Base-by-base conservation (phyloP, 2,797 vertebrate genomes). In the Enteromius viviparus region DNA sequence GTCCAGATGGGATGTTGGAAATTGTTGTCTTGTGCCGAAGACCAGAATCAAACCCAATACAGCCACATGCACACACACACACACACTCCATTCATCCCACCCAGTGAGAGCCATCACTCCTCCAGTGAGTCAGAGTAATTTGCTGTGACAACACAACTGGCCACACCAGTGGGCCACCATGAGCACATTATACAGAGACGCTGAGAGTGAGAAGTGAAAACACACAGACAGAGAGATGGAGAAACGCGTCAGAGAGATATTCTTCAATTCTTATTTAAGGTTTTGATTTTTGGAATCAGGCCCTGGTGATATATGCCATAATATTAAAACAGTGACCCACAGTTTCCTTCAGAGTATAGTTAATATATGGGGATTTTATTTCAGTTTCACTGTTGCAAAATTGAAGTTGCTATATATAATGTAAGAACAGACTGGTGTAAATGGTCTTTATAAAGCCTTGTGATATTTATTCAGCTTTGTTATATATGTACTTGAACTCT, bases 101-200 rank as follows among this genome's bases (percentile, higher is more conserved):
- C 85, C 89, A 91, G 86, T 85, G 83, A 84, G 85, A 88, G 85
- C 89, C 90, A 86, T 90, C 92, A 90, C 85, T 92, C 85, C 88
- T 90, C 90, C 83, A 89, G 83, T 87, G 71, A 88, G 90, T 91
- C 92, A 90, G 83, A 87, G 88, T 94, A 93, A 94, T 93, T 92
- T 91, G 93, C 88, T 89, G 90, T 91, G 93, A 93, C 91, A 93
- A 91, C 90, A 90, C 90, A 91, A 93, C 90, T 92, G 90, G 74
- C 85, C 86, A 82, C 86, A 81, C 86, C 86, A 86, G 82, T 86
- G 84, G 84, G 89, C 85, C 89, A 89, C 91, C 90, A 90, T 90
- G 90, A 93, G 90, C 90, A 58, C 42, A 49, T 11, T 23, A 89
- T 91, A 55, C 58, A 47, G 37, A 58, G 62, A 76, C 9, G 19